Base-by-base conservation (phyloP, 2,113 vertebrate genomes). In the Seriola dumerili region DNA sequence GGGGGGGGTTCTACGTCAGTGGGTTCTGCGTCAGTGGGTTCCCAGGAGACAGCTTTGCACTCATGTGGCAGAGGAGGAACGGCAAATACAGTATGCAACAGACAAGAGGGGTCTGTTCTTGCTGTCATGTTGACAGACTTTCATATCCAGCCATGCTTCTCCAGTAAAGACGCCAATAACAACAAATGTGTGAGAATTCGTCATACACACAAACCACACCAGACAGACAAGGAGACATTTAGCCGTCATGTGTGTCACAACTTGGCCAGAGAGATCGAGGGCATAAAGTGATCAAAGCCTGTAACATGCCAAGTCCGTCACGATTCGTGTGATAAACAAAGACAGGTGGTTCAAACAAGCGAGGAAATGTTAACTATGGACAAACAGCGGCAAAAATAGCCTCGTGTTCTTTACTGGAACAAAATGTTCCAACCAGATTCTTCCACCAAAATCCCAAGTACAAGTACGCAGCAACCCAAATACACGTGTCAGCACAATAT, bases 261-360 rank as follows among this genome's bases (percentile, higher is more conserved):
- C 74, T 72, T 65, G 71, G 76, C 68, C 44, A 8, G 78, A 80
- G 72, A 81, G 82, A 85, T 72, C 78, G 81, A 14, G n/a, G 46
- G 63, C 59, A 72, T 66, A 54, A 88, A 85, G 72, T 25, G 57
- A 87, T 79, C 76, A 75, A 64, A 86, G 72, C 69, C 76, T 72
- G 67, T 57, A 29, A 70, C 29, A 65, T 32, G 71, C 71, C 50
- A 72, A 70, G 66, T 84, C 85, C 69, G 52, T n/a, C 29, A 3
- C 38, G 55, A 69, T 52, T 81, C 3, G 55, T 73, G 57, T 70
- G 69, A 76, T 67, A 73, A 83, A 90, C 83, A 84, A 81, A 81
- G 52, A 85, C 80, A 85, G 81, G 84, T 87, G 84, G 89, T 76
- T 80, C 40, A 66, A 85, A 83, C 34, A 29, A 83, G 62, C 40